phyloP scores from a whole-genome alignment of 1,140 invertebrate genomes.

The Ganaspis sp. region DNA sequence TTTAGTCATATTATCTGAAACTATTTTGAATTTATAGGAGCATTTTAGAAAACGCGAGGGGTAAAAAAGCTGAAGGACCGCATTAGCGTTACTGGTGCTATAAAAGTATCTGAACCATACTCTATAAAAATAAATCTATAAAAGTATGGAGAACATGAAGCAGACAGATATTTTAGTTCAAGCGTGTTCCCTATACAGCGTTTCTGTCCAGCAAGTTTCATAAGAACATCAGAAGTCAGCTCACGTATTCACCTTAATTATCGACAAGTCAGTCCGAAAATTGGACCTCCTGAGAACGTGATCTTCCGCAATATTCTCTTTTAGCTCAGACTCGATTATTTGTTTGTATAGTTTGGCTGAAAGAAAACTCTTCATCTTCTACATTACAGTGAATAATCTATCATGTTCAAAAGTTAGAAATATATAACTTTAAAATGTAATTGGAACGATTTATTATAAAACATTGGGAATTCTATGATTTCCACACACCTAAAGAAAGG shows the following conservation, averaged over 20 bases:
- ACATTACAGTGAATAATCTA: background rate
- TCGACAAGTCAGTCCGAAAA: slow-evolving; percentile 26
- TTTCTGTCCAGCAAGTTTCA: background rate
- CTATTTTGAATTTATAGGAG: background rate
- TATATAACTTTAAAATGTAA: background rate
- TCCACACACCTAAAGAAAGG: no score
- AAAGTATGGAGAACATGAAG: background rate
- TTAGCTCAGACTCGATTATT: background rate
- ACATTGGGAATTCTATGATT: no score
- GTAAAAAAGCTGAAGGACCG: background rate
- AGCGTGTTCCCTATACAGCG: background rate
- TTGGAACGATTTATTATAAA: no score
- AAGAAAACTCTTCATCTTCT: background rate
- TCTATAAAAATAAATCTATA: slow-evolving; percentile 2
- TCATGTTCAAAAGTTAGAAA: background rate
- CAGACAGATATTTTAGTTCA: background rate
- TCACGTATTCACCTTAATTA: slow-evolving; percentile 40
- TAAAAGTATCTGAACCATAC: slow-evolving; percentile 6
- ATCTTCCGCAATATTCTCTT: slow-evolving; percentile 17
- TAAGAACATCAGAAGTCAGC: slow-evolving; percentile 2
- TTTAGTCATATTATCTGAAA: background rate
- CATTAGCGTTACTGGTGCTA: background rate
- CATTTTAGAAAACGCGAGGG: background rate
- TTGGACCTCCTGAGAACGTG: slow-evolving; percentile 34
- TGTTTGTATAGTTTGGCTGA: background rate